Evolutionary conservation across 2,797 vertebrate genomes (phyloP).

Genomic region (Mormyrops attenuatus): DNA sequence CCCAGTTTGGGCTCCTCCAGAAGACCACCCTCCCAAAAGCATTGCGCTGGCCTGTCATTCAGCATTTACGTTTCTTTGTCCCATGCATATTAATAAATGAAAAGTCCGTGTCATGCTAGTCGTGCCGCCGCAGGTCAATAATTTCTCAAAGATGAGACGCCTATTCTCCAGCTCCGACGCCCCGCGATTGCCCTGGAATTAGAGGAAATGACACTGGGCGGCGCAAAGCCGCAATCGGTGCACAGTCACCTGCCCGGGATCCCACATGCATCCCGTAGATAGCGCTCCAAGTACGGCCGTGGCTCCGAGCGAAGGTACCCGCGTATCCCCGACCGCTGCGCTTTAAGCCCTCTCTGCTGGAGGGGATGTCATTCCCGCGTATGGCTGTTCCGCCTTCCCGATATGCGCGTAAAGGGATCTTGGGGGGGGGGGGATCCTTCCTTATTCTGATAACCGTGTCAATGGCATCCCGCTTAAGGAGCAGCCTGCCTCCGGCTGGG

Average conservation of each 20-base stretch:
- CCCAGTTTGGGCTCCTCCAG: neutral
- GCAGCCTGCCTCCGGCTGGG: neutral
- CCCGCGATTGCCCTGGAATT: neutral
- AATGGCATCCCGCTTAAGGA: neutral
- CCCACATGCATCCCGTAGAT: neutral
- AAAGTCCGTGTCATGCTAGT: neutral
- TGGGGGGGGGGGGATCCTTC: neutral
- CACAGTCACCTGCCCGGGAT: neutral
- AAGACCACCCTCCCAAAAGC: neutral
- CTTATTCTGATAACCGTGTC: neutral
- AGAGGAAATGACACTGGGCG: neutral
- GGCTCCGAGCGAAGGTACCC: neutral
- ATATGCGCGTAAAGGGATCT: neutral
- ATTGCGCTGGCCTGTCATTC: neutral
- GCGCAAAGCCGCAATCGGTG: constrained; percentile 3
- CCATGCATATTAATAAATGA: neutral
- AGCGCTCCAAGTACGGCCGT: neutral
- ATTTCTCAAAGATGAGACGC: neutral
- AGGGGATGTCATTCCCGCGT: neutral
- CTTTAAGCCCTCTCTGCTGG: neutral
- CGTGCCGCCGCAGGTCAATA: neutral
- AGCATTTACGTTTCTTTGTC: neutral
- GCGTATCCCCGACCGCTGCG: neutral
- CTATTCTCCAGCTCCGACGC: neutral
- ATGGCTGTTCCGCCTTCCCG: neutral